phyloP scores from a whole-genome alignment of 2,113 vertebrate species.

The Hypocryptadius cinnamomeus region DNA sequence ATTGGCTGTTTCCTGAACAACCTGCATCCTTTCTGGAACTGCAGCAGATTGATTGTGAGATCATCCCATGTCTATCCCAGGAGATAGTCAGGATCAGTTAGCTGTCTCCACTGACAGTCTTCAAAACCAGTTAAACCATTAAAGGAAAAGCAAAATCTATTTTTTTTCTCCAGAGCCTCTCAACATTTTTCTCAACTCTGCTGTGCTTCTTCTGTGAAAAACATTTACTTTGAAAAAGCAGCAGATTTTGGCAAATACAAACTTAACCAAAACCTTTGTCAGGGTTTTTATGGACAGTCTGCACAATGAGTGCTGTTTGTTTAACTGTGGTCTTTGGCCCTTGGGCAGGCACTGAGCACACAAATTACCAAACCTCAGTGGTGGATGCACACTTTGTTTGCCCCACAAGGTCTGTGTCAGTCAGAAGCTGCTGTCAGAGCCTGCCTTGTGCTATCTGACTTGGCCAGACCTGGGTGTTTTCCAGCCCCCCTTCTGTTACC shows the following conservation, averaged over 20 bases:
- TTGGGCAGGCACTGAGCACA: neutral
- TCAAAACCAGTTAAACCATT: neutral
- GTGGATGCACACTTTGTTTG: neutral
- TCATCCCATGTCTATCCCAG: neutral
- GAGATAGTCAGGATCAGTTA: neutral
- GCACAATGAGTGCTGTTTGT: neutral
- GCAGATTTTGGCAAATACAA: neutral
- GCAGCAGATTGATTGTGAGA: neutral
- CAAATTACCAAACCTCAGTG: neutral
- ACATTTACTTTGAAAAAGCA: neutral
- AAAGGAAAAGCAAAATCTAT: neutral
- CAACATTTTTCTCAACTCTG: neutral
- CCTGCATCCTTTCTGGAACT: neutral
- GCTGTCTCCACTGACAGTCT: neutral
- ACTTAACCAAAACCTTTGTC: neutral
- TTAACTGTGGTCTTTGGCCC: neutral
- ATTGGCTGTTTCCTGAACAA: neutral
- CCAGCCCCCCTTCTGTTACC: neutral
- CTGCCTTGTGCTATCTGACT: neutral
- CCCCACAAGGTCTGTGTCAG: neutral
- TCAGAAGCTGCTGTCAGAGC: neutral
- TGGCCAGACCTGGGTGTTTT: neutral
- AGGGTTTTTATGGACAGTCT: neutral
- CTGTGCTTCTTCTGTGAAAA: neutral
- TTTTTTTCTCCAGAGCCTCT: neutral